These are phyloP conservation scores for Drosophila arawakana DNA, from an alignment of 1,140 invertebrate species.

Conservation along the genomic window DNA sequence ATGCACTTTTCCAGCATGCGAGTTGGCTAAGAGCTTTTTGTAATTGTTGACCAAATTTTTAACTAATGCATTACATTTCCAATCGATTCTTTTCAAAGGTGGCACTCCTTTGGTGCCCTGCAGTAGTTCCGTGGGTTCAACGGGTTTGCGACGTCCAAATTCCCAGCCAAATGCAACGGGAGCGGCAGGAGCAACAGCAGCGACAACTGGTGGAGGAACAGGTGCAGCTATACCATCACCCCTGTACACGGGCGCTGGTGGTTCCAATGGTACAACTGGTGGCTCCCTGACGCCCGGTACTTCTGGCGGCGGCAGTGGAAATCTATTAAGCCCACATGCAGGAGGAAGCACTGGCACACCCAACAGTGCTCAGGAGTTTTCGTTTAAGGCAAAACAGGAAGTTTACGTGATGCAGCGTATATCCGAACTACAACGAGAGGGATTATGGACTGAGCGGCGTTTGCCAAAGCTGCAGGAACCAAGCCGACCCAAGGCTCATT, in stretches of 20 bases:
- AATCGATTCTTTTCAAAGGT: slow-evolving; percentile 82
- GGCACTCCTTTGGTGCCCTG: slow-evolving; percentile 86
- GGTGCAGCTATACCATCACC: slow-evolving; percentile 42
- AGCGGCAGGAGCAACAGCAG: slow-evolving; percentile 15
- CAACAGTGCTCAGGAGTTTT: slow-evolving; percentile 87
- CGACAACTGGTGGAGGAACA: slow-evolving; percentile 26
- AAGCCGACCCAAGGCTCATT: slow-evolving; percentile 95
- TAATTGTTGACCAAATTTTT: slow-evolving; percentile 15
- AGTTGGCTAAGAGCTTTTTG: slow-evolving; percentile 49
- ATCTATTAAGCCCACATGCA: slow-evolving; percentile 54
- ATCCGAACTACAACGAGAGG: slow-evolving; percentile 93
- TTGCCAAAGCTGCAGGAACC: slow-evolving; percentile 97
- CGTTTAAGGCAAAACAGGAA: slow-evolving; percentile 96
- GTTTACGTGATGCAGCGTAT: slow-evolving; percentile 97
- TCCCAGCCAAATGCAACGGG: slow-evolving; percentile 45
- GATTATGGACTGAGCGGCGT: slow-evolving; percentile 96
- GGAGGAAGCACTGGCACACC: slow-evolving; percentile 43
- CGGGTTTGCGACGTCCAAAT: slow-evolving; percentile 53
- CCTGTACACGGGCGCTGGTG: slow-evolving; percentile 54
- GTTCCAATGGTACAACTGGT: slow-evolving; percentile 20
- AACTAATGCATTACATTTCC: slow-evolving; percentile 39
- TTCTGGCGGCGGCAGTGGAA: slow-evolving; percentile 53
- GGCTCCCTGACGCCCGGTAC: slow-evolving; percentile 57
- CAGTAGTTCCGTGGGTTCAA: slow-evolving; percentile 62
- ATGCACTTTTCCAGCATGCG: slow-evolving; percentile 63